Evolutionary conservation across 2,113 vertebrate species (phyloP).

Genomic region (Catagonus wagneri): DNA sequence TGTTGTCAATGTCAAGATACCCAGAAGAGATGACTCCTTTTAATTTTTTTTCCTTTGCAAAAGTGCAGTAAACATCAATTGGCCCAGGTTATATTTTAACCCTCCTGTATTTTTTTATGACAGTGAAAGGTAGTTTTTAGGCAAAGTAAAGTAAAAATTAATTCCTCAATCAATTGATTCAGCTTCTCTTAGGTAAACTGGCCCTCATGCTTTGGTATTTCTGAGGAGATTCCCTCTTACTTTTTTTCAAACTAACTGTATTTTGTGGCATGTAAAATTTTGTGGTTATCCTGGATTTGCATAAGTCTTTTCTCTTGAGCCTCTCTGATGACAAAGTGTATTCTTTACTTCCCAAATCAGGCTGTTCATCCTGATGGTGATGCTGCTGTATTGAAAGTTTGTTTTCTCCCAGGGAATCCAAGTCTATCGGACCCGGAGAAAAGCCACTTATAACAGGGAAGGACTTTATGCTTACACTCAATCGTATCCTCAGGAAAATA

Average conservation of each 20-base stretch:
- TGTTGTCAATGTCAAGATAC: not conserved
- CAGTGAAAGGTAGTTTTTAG: not conserved
- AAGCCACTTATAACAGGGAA: not conserved
- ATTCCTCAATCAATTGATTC: not conserved
- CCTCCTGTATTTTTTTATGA: not conserved
- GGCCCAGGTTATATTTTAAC: not conserved
- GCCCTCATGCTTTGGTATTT: not conserved
- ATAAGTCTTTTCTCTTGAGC: not conserved
- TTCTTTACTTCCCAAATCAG: constrained; percentile 24
- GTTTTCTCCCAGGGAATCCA: not conserved
- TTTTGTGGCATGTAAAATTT: not conserved
- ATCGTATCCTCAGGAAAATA: not conserved
- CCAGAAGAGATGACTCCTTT: not conserved
- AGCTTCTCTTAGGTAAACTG: not conserved
- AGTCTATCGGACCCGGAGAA: not conserved
- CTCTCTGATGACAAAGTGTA: not conserved
- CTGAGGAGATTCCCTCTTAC: constrained; percentile 23
- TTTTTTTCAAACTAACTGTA: not conserved
- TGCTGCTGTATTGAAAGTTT: not conserved
- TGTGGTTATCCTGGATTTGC: not conserved
- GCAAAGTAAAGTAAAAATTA: not conserved
- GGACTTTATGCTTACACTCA: not conserved
- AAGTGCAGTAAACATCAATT: not conserved
- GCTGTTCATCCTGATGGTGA: not conserved
- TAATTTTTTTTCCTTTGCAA: constrained; percentile 14